Evolutionary conservation across 2,888 invertebrate genomes (phyloP).

Genomic region (Lucinisca nassula): DNA sequence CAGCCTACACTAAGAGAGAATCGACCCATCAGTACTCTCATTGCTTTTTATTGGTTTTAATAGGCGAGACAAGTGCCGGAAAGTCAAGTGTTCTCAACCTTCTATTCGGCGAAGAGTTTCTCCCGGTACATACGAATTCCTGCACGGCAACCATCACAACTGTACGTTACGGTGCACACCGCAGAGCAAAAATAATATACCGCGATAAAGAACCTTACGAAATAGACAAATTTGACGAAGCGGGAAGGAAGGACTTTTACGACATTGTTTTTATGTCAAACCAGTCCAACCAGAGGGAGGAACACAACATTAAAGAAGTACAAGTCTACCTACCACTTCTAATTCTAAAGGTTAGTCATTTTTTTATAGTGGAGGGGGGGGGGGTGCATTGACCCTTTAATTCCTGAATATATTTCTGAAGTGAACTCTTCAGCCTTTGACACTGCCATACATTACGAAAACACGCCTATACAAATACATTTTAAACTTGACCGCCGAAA

Average conservation of each 20-base stretch:
- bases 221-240: conserved; percentile 48
- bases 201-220: conserved; percentile 33
- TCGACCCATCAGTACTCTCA: too few relatives aligned
- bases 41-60: too few relatives aligned
- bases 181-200: conserved; percentile 67
- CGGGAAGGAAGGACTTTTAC: conserved; percentile 34
- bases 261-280: conserved; percentile 40
- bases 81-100: conserved; percentile 84
- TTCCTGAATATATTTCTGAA: too few relatives aligned
- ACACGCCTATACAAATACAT: too few relatives aligned
- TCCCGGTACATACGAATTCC: conserved; percentile 74
- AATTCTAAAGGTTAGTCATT: conserved; percentile 69
- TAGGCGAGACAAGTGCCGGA: conserved; percentile 85
- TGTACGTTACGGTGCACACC: conserved; percentile 70
- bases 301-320: conserved; percentile 67
- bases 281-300: conserved; percentile 42
- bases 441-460: too few relatives aligned
- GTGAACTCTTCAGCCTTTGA: too few relatives aligned
- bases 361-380: too few relatives aligned
- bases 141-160: conserved; percentile 83
- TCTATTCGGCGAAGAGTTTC: conserved; percentile 76
- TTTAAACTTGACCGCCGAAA: too few relatives aligned
- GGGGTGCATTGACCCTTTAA: too few relatives aligned
- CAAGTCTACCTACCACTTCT: conserved; percentile 59
- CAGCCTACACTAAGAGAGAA: too few relatives aligned